These are phyloP conservation scores for Cloeon dipterum DNA, from an alignment of 2,888 invertebrate species.

Conservation along the genomic window DNA sequence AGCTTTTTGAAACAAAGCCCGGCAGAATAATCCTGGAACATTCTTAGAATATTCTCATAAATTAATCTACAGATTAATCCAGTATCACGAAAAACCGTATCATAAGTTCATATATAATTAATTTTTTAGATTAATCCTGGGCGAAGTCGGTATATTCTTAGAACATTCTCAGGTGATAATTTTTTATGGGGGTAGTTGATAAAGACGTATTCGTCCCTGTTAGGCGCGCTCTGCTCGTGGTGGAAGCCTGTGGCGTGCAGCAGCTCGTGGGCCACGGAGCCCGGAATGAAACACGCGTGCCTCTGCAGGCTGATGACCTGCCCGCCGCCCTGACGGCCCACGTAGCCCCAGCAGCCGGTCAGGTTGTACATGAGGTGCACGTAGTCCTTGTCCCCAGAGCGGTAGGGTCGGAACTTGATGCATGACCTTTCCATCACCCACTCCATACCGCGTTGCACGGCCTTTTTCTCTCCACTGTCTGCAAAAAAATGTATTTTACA, in stretches of 20 bases:
- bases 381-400: constrained; percentile 29
- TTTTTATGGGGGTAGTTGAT: constrained; percentile 50
- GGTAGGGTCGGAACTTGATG: constrained; percentile 33
- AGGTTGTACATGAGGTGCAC: constrained; percentile 23
- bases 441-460: constrained; percentile 29
- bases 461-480: constrained; percentile 19
- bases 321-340: constrained; percentile 33
- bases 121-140: no score
- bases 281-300: constrained; percentile 22
- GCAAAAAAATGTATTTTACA: no score
- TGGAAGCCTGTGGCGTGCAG: constrained; percentile 61
- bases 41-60: no score
- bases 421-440: constrained; percentile 32
- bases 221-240: constrained; percentile 62
- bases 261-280: constrained; percentile 52
- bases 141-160: no score
- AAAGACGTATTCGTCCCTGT: constrained; percentile 50
- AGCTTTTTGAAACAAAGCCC: no score
- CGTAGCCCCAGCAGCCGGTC: constrained; percentile 40
- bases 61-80: no score
- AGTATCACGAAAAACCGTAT: no score
- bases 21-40: no score
- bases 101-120: no score
- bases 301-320: constrained; percentile 29
- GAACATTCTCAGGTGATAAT: no score